phyloP scores from a whole-genome alignment of 1,140 invertebrate genomes.

The Scaptomyza montana region DNA sequence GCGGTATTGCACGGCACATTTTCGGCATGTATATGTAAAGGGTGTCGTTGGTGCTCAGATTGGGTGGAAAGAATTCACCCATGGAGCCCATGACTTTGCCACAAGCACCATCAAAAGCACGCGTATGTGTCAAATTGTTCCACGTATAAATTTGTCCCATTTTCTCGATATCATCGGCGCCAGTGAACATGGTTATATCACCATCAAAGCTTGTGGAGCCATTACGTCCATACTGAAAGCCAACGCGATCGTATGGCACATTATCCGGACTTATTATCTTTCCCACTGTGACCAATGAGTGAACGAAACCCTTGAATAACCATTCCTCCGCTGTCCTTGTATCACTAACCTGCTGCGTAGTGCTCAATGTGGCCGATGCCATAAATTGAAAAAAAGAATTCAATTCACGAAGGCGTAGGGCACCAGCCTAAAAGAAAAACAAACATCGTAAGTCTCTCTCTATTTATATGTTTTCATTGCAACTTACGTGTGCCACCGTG shows the following conservation, averaged over 20 bases:
- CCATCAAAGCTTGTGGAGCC: conserved; percentile 89
- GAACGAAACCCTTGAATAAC: conserved; percentile 90
- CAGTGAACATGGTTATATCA: conserved; percentile 89
- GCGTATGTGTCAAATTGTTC: conserved; percentile 87
- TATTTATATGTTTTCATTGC: conserved; percentile 49
- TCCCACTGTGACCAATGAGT: conserved; percentile 88
- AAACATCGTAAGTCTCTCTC: not conserved
- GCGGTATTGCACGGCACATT: conserved; percentile 87
- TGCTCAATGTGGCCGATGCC: conserved; percentile 58
- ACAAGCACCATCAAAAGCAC: conserved; percentile 86
- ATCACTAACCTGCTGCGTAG: conserved; percentile 85
- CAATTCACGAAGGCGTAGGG: conserved; percentile 65
- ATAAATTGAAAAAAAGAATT: conserved; percentile 5
- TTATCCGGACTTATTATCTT: conserved; percentile 69
- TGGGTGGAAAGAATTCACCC: conserved; percentile 91
- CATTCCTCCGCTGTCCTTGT: conserved; percentile 88
- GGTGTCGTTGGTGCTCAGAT: conserved; percentile 85
- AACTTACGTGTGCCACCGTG: conserved; percentile 89
- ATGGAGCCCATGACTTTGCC: conserved; percentile 87
- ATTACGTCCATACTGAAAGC: conserved; percentile 92
- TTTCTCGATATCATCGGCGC: conserved; percentile 85
- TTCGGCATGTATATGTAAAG: conserved; percentile 88
- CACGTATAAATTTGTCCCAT: conserved; percentile 88
- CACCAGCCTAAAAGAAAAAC: conserved; percentile 86
- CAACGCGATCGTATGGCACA: conserved; percentile 88